Evolutionary conservation across 2,888 invertebrate genomes (phyloP).

Genomic region (Thymelicus lineola): DNA sequence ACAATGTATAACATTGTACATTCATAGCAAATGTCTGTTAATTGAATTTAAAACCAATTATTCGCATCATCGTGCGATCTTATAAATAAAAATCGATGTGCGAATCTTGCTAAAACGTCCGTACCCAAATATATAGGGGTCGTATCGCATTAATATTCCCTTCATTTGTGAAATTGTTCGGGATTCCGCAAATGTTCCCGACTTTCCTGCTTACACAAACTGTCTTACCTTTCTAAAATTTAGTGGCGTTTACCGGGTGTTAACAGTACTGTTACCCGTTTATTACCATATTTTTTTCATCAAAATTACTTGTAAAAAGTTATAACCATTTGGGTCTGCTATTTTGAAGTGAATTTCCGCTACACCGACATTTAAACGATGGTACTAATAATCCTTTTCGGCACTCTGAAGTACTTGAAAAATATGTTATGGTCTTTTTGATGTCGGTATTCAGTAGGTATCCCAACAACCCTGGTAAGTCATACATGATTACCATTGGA

Average conservation of each 20-base stretch:
- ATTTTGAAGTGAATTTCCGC: too few species aligned
- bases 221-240: conserved; percentile 18
- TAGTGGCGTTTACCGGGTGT: background rate
- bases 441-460: too few species aligned
- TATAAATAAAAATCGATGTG: conserved; percentile 76
- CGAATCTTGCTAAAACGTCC: conserved; percentile 73
- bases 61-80: conserved; percentile 43
- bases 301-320: conserved; percentile 13
- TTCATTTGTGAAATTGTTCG: conserved; percentile 61
- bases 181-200: conserved; percentile 46
- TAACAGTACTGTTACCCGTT: background rate
- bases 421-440: too few species aligned
- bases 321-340: too few species aligned
- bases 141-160: conserved; percentile 71
- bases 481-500: too few species aligned
- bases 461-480: too few species aligned
- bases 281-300: conserved; percentile 40
- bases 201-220: conserved; percentile 48
- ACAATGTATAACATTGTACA: too few species aligned
- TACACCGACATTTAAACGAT: background rate
- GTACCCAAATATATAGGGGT: conserved; percentile 72
- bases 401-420: too few species aligned
- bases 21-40: too few species aligned
- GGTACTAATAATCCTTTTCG: too few species aligned
- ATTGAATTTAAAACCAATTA: too few species aligned